phyloP scores from a whole-genome alignment of 2,888 invertebrate species.

The Tipula lateralis region DNA sequence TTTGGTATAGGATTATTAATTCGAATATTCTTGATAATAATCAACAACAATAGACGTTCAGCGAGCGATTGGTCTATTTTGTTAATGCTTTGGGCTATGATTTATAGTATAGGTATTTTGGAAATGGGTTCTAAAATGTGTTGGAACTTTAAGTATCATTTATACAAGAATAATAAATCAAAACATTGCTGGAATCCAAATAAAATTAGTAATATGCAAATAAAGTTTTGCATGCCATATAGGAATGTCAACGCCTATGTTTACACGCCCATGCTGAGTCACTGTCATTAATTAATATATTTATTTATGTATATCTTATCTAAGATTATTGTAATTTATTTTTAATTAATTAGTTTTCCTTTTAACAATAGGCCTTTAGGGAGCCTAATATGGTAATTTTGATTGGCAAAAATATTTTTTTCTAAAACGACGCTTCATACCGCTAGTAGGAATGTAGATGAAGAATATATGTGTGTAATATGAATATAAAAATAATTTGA shows the following conservation, averaged over 20 bases:
- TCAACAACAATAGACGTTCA: not conserved
- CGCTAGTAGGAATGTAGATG: not conserved
- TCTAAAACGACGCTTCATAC: not conserved
- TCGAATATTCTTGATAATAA: not conserved
- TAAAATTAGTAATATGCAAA: not conserved
- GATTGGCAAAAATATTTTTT: not conserved
- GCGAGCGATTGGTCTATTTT: not conserved
- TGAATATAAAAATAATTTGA: not conserved
- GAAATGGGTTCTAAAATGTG: not conserved
- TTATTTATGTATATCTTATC: not conserved
- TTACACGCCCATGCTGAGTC: conserved; percentile 13
- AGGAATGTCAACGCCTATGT: not conserved
- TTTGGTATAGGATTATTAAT: not conserved
- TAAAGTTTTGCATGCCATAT: not conserved
- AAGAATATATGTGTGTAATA: not conserved
- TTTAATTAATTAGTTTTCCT: not conserved
- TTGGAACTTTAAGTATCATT: not conserved
- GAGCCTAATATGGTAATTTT: not conserved
- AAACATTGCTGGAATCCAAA: not conserved
- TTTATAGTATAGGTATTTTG: not conserved
- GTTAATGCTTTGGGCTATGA: not conserved
- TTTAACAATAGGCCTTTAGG: not conserved
- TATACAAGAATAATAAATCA: not conserved
- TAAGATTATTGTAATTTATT: not conserved
- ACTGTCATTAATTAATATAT: conserved; percentile 11